Base-by-base conservation (phyloP, 2,888 invertebrate genomes). In the Aelia acuminata region DNA sequence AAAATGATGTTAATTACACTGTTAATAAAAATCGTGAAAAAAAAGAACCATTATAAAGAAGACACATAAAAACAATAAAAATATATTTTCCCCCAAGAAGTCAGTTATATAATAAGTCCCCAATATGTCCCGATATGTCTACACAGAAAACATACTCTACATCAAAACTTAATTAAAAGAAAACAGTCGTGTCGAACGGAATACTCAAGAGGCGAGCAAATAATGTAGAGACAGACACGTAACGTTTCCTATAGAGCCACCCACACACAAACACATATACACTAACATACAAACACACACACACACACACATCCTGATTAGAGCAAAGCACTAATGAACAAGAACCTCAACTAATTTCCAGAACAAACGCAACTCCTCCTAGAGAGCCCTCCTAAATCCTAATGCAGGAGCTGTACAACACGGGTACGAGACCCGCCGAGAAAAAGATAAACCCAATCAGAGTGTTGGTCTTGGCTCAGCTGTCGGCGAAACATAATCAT, bases 151-250 rank as follows among this genome's bases (percentile, higher is more conserved):
- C 53, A n/a, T 22, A 53, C n/a, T 22, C 22, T 53, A n/a, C 22
- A n/a, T 53, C 53, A 53, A 53, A 53, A 53, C 22, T 53, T 53
- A 53, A n/a, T 53, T 53, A 53, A n/a, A n/a, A 53, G 53, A 53
- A 53, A 1, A 53, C 22, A 22, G 22, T 7, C n/a, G 22, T 10
- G n/a, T n/a, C 22, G 22, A 2, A 22, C 53, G 10, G 53, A 53
- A 22, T 53, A 53, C 53, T 53, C 53, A 22, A 53, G 53, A 53
- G 53, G 18, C 5, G 7, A n/a, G n/a, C 22, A n/a, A n/a, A 22
- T 53, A 53, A 53, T 53, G n/a, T 22, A 53, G n/a, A 53, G 53
- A 53, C 53, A 53, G 22, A 22, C 5, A 7, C 4, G 53, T 53
- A 53, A 53, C 5, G 53, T 3, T 53, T 8, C 18, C 53, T 53